Percentiles rank a stretch among this genome's conserved stretches.
Evolutionary conservation across 2,113 vertebrate species (phyloP).

Genomic region (Semnornis frantzii): DNA sequence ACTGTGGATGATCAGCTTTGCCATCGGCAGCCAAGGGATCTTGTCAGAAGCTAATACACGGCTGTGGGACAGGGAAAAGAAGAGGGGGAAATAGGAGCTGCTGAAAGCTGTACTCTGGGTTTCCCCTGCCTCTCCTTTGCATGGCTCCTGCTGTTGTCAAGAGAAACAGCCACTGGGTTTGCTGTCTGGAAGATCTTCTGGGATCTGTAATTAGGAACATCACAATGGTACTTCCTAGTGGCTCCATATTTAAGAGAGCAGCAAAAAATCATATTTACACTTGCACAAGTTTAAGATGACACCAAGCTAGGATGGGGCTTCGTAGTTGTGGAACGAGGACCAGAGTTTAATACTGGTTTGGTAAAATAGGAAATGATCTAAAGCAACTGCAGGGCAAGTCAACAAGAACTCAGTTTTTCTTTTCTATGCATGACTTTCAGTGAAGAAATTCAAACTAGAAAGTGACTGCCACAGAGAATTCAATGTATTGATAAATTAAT

Average conservation of each 20-base stretch:
- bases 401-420: background rate
- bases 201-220: background rate
- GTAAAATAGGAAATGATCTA: background rate
- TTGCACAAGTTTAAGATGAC: background rate
- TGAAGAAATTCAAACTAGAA: background rate
- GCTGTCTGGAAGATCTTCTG: background rate
- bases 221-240: background rate
- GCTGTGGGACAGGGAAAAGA: background rate
- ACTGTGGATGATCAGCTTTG: background rate
- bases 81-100: background rate
- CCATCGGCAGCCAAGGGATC: background rate
- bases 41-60: background rate
- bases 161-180: background rate
- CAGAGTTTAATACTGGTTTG: background rate
- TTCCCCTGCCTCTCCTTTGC: background rate
- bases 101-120: background rate
- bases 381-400: background rate
- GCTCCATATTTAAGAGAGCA: accelerated
- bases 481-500: background rate
- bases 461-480: background rate
- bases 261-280: background rate
- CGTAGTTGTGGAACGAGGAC: background rate
- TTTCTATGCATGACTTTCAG: background rate
- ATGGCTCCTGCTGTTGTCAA: accelerated
- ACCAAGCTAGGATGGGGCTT: background rate